These are phyloP conservation scores for Pseudomyrmex gracilis DNA, from an alignment of 1,140 invertebrate genomes.

Conservation along the genomic window DNA sequence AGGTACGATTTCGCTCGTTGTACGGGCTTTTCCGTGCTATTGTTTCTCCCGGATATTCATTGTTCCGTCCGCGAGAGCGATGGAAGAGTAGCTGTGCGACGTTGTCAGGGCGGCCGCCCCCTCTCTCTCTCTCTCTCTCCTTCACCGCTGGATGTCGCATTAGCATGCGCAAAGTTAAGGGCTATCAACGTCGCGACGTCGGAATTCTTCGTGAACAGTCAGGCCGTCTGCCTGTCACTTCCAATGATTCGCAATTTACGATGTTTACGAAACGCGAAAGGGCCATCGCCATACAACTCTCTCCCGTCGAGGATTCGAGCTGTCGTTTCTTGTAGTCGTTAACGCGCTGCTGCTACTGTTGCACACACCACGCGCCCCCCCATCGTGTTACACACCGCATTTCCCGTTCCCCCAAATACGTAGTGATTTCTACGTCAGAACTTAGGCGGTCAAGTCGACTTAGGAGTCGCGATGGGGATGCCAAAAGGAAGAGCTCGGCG, in stretches of 20 bases:
- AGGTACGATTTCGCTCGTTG: conserved; percentile 47
- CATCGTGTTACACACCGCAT: background rate
- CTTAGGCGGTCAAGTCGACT: conserved; percentile 50
- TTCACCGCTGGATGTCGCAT: conserved; percentile 48
- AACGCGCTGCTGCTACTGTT: conserved; percentile 20
- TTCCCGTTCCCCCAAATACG: no score
- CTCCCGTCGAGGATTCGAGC: conserved; percentile 24
- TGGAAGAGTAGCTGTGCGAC: conserved; percentile 42
- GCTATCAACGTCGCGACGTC: conserved; percentile 59
- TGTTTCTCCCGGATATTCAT: conserved; percentile 58
- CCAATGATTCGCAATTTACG: conserved; percentile 60
- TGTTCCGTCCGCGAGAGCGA: conserved; percentile 46
- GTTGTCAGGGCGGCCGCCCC: conserved; percentile 38
- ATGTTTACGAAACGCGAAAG: conserved; percentile 62
- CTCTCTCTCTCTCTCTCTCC: background rate
- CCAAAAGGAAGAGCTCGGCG: background rate
- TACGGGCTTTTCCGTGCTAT: conserved; percentile 32
- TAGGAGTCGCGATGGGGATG: background rate
- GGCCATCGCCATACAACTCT: conserved; percentile 51
- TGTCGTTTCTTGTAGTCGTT: conserved; percentile 51
- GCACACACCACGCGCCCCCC: background rate
- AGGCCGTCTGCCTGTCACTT: conserved; percentile 55
- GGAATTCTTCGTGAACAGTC: conserved; percentile 59
- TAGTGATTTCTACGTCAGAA: conserved; percentile 24
- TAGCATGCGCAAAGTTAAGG: conserved; percentile 62